Evolutionary conservation across 2,797 vertebrate species (phyloP).

Genomic region (Garrulus glandarius): DNA sequence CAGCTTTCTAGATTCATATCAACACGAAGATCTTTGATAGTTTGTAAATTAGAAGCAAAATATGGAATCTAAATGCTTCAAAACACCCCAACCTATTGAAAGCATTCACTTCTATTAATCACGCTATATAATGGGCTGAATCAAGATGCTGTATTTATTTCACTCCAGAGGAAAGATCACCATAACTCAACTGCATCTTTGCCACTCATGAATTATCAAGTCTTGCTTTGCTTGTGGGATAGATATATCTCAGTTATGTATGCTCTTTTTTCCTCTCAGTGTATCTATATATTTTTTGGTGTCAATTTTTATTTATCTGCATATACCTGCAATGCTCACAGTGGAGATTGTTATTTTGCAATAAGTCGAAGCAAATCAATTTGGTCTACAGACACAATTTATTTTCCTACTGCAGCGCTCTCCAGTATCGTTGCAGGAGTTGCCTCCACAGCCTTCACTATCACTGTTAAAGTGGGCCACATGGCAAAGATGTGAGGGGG

Average conservation of each 20-base stretch:
- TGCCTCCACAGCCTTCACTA: not conserved
- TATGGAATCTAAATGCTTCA: not conserved
- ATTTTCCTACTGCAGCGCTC: slow-evolving; percentile 29
- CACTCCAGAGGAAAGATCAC: slow-evolving; percentile 68
- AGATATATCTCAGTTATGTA: slow-evolving; percentile 74
- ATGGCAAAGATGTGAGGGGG: slow-evolving; percentile 45
- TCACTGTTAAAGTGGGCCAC: slow-evolving; percentile 38
- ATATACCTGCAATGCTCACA: slow-evolving; percentile 61
- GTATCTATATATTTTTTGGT: slow-evolving; percentile 66
- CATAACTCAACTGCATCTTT: slow-evolving; percentile 70
- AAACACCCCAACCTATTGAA: slow-evolving; percentile 30
- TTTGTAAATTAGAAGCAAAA: slow-evolving; percentile 3
- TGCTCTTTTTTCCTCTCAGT: slow-evolving; percentile 65
- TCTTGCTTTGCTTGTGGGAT: slow-evolving; percentile 70
- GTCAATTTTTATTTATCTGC: slow-evolving; percentile 75
- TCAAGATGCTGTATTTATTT: slow-evolving; percentile 67
- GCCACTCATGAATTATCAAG: slow-evolving; percentile 74
- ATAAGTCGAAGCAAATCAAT: slow-evolving; percentile 72
- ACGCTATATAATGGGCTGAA: slow-evolving; percentile 39
- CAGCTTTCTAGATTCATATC: not conserved
- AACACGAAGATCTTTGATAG: not conserved
- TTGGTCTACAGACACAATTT: slow-evolving; percentile 57
- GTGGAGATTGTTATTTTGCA: slow-evolving; percentile 67
- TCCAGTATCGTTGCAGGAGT: slow-evolving; percentile 19
- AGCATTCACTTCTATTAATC: slow-evolving; percentile 60